phyloP scores from a whole-genome alignment of 2,113 vertebrate species.

The Lophius piscatorius region DNA sequence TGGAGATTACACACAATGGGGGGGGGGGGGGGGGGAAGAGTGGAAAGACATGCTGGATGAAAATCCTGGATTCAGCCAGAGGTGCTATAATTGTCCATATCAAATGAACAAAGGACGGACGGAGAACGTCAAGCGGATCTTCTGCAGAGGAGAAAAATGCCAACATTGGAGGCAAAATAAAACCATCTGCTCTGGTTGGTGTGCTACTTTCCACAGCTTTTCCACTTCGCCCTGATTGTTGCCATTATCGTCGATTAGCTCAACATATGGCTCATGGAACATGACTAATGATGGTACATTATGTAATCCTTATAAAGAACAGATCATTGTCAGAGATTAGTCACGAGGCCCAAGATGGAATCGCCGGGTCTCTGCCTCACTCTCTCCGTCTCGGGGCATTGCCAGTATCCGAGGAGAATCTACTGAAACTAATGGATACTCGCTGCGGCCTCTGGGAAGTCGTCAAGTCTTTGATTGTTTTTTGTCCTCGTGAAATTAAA shows the following conservation, averaged over 20 bases:
- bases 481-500: constrained; percentile 46
- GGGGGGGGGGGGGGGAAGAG: too few relatives aligned
- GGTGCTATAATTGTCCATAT: neutral
- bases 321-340: constrained; percentile 60
- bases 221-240: constrained; percentile 57
- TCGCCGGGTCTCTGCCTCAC: constrained; percentile 10
- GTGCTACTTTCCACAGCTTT: constrained; percentile 53
- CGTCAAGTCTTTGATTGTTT: constrained; percentile 38
- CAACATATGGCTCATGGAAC: constrained; percentile 59
- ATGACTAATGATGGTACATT: constrained; percentile 63
- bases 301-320: constrained; percentile 59
- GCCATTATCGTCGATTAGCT: constrained; percentile 67
- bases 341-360: constrained; percentile 43
- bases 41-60: too few relatives aligned
- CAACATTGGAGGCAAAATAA: constrained; percentile 33
- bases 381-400: constrained; percentile 41
- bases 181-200: constrained; percentile 62
- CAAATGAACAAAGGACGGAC: constrained; percentile 18
- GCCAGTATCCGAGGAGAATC: constrained; percentile 52
- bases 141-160: neutral
- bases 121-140: neutral
- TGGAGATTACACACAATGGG: too few relatives aligned
- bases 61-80: constrained; percentile 3
- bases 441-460: constrained; percentile 63
- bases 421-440: constrained; percentile 47